Percentiles rank a stretch among this genome's conserved stretches.
These are phyloP conservation scores for Ophion ventricosus DNA, from an alignment of 2,888 invertebrate genomes.

Conservation along the genomic window DNA sequence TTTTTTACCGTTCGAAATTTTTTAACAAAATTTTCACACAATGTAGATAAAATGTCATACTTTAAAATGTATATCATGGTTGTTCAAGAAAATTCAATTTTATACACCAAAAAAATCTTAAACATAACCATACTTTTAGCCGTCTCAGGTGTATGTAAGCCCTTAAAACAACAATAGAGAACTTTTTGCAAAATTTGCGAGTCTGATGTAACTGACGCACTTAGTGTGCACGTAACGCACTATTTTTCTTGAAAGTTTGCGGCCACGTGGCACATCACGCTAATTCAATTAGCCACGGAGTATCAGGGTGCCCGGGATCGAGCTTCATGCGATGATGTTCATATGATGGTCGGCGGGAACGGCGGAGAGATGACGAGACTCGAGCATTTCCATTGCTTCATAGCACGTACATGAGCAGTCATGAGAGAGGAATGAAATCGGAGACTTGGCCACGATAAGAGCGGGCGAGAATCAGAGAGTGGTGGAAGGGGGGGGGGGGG, in stretches of 20 bases:
- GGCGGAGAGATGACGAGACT: slow-evolving; percentile 8
- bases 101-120: too few species aligned
- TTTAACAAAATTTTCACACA: too few species aligned
- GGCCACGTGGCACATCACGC: slow-evolving; percentile 51
- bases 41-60: too few species aligned
- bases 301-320: slow-evolving; percentile 25
- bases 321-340: slow-evolving; percentile 30
- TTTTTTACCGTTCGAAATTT: too few species aligned
- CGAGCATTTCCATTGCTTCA: neutral
- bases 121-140: too few species aligned
- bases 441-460: neutral
- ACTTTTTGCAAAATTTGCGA: too few species aligned
- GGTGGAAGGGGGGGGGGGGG: neutral
- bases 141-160: too few species aligned
- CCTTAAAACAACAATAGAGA: too few species aligned
- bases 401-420: neutral
- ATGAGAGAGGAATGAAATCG: slow-evolving; percentile 27
- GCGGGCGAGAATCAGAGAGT: neutral
- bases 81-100: too few species aligned
- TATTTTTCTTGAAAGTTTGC: slow-evolving; percentile 20
- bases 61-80: too few species aligned
- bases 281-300: slow-evolving; percentile 55
- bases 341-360: slow-evolving; percentile 21
- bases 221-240: slow-evolving; percentile 1
- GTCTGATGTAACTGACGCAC: neutral